Conservation (phyloP, 2,888 invertebrate species). For the Acrobasis suavella region DNA sequence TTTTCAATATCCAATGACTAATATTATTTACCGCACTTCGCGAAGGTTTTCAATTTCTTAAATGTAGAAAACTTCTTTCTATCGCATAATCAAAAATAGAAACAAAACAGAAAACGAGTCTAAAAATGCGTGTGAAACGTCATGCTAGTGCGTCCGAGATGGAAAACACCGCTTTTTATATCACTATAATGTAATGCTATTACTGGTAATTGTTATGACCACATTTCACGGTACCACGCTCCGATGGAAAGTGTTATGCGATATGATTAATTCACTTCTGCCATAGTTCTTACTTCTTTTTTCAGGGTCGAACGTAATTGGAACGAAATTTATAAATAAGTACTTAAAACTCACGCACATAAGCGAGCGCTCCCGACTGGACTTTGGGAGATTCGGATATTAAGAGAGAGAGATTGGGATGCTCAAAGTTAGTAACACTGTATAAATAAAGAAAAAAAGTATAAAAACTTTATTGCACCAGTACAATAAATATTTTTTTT, state of each 20-base stretch:
- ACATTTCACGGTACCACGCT: constrained; percentile 16
- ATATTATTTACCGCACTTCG: no score
- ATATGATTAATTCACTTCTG: constrained; percentile 22
- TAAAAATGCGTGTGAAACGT: constrained; percentile 39
- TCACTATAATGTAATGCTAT: constrained; percentile 12
- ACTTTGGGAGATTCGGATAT: no score
- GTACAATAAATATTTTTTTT: no score
- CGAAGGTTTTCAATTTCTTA: no score
- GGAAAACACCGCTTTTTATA: constrained; percentile 41
- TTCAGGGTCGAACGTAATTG: background rate
- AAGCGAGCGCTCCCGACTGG: no score
- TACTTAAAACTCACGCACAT: no score
- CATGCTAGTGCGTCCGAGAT: constrained; percentile 59
- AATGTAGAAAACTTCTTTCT: no score
- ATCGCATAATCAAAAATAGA: background rate
- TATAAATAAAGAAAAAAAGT: no score
- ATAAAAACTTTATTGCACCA: no score
- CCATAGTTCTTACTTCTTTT: background rate
- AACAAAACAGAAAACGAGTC: constrained; percentile 8
- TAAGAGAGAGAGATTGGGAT: no score
- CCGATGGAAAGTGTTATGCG: constrained; percentile 32
- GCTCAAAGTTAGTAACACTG: no score
- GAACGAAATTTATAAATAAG: background rate
- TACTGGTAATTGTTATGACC: constrained; percentile 22
- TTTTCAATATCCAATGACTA: no score